These are phyloP conservation scores for Fringilla coelebs DNA, from an alignment of 2,797 vertebrate species.

Conservation along the genomic window DNA sequence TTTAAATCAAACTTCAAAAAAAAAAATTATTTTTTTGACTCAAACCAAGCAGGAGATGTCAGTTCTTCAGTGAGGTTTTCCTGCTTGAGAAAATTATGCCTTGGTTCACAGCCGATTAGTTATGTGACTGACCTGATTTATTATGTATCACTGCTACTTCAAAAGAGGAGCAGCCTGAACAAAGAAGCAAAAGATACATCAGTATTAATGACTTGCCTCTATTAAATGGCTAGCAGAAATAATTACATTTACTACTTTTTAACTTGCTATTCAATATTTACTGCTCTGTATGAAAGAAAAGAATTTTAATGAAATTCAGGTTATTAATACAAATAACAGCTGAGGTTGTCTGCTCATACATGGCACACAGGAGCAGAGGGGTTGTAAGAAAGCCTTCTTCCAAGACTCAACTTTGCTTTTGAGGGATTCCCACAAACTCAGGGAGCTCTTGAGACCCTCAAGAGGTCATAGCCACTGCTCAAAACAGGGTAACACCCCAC, in stretches of 20 bases:
- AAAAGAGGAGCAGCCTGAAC: slow-evolving; percentile 10
- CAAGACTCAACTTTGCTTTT: not conserved
- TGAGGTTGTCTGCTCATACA: not conserved
- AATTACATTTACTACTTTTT: not conserved
- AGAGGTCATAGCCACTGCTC: not conserved
- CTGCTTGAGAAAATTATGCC: slow-evolving; percentile 8
- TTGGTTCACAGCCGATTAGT: not conserved
- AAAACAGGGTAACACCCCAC: not conserved
- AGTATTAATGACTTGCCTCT: not conserved
- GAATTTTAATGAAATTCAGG: not conserved
- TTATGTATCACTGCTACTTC: slow-evolving; percentile 29
- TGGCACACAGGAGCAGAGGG: not conserved
- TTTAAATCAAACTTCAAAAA: not conserved
- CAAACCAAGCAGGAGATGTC: not conserved
- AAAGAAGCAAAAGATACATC: not conserved
- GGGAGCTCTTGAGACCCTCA: not conserved
- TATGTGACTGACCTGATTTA: slow-evolving; percentile 46
- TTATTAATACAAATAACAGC: not conserved
- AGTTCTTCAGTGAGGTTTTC: not conserved
- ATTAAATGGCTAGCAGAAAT: not conserved
- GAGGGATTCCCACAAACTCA: not conserved
- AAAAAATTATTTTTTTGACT: not conserved
- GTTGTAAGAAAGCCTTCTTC: not conserved
- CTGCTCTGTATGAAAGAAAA: not conserved
- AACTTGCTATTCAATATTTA: not conserved